These are phyloP conservation scores for Xestoiulus laeticollis DNA, from an alignment of 2,888 invertebrate genomes.

Conservation along the genomic window DNA sequence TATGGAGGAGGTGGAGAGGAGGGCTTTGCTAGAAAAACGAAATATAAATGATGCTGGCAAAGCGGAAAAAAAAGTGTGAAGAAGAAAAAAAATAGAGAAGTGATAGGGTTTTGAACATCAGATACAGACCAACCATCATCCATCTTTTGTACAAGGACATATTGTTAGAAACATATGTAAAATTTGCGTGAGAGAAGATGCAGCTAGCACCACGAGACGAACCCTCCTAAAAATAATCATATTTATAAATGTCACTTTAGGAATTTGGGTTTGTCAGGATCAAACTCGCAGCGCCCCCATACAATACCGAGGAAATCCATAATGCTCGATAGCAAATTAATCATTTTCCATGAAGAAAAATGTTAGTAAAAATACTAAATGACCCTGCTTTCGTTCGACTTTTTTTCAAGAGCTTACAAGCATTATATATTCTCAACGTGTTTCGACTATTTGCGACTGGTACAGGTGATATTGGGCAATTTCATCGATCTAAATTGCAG, in stretches of 20 bases:
- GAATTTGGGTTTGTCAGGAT: slow-evolving; percentile 26
- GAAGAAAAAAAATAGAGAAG: not conserved
- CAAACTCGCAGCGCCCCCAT: slow-evolving; percentile 3
- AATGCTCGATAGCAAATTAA: slow-evolving; percentile 19
- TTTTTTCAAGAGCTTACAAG: not conserved
- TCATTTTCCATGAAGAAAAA: not conserved
- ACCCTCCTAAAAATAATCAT: slow-evolving; percentile 13
- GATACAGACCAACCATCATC: slow-evolving; percentile 45
- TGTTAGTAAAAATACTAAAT: not conserved
- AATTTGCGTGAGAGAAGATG: slow-evolving; percentile 31
- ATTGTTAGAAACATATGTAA: slow-evolving; percentile 35
- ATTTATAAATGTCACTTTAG: slow-evolving; percentile 18
- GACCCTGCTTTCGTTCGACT: not conserved
- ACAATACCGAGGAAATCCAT: not conserved
- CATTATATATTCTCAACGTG: no score
- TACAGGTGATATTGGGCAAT: not conserved
- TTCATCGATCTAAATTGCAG: not conserved
- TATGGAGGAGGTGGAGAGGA: slow-evolving; percentile 18
- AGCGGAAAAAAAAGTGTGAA: not conserved
- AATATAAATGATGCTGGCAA: slow-evolving; percentile 30
- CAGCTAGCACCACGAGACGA: not conserved
- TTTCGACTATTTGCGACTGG: not conserved
- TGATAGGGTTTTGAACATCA: slow-evolving; percentile 41
- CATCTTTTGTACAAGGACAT: slow-evolving; percentile 40
- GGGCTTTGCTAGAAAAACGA: not conserved